Percentiles rank a stretch among this genome's conserved stretches.
Conservation (phyloP, 1,140 invertebrate genomes). For the Anadara kagoshimensis region DNA sequence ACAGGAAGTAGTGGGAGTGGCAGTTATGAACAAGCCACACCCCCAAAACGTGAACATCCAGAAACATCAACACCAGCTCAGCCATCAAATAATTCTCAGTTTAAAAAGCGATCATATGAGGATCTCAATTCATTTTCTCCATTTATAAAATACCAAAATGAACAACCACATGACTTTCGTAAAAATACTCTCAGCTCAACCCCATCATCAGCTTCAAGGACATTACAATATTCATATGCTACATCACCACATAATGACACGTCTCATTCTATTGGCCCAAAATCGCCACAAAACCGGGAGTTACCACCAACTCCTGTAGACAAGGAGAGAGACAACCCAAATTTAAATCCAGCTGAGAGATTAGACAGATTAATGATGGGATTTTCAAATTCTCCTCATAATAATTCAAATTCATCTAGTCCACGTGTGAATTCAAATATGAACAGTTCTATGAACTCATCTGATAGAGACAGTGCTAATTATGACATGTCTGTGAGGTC, state of each 20-base stretch:
- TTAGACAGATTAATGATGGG: conserved; percentile 44
- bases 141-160: not conserved
- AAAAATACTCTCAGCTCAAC: conserved; percentile 30
- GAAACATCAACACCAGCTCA: conserved; percentile 38
- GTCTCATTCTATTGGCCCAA: not conserved
- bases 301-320: conserved; percentile 50
- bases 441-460: not conserved
- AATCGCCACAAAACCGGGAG: conserved; percentile 35
- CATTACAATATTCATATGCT: conserved; percentile 34
- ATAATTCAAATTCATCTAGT: conserved; percentile 15
- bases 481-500: conserved; percentile 27
- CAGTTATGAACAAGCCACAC: conserved; percentile 35
- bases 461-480: conserved; percentile 4
- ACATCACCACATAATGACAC: conserved; percentile 25
- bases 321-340: not conserved
- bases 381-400: conserved; percentile 5
- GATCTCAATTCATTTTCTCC: conserved; percentile 24
- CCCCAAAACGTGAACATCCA: conserved; percentile 29
- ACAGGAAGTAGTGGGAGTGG: conserved; percentile 47
- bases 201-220: conserved; percentile 31
- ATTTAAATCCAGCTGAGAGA: conserved; percentile 41
- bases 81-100: not conserved
- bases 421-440: conserved; percentile 12
- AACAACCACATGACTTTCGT: conserved; percentile 14
- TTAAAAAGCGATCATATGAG: conserved; percentile 27